phyloP scores from a whole-genome alignment of 1,140 invertebrate genomes.

The Drosophila dunni region DNA sequence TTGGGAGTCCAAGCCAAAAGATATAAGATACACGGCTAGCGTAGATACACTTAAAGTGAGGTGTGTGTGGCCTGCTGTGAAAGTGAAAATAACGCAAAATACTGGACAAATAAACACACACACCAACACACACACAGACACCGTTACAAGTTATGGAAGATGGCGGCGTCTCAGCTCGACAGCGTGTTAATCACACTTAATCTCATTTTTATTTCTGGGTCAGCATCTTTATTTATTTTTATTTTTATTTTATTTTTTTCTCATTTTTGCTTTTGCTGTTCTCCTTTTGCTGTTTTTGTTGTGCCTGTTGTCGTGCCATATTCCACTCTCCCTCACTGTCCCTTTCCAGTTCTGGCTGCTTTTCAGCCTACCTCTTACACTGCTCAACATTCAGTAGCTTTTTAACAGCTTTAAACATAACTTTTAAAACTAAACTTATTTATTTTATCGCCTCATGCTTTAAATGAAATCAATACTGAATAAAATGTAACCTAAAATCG shows the following conservation, averaged over 20 bases:
- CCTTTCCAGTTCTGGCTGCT: background rate
- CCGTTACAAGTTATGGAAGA: conserved; percentile 48
- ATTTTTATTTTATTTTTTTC: conserved; percentile 63
- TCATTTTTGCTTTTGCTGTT: background rate
- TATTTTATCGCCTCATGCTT: too few relatives aligned
- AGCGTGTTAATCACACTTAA: conserved; percentile 84
- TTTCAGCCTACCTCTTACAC: conserved; percentile 11
- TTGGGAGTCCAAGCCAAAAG: conserved; percentile 11
- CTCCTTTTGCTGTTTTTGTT: background rate
- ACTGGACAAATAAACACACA: conserved; percentile 22
- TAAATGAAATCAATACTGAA: too few relatives aligned
- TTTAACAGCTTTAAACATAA: too few relatives aligned
- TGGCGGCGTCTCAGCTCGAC: conserved; percentile 65
- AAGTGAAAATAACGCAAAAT: conserved; percentile 62
- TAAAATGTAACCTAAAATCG: too few relatives aligned
- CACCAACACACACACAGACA: conserved; percentile 10
- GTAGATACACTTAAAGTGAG: conserved; percentile 4
- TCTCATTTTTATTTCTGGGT: conserved; percentile 84
- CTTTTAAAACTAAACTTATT: too few relatives aligned
- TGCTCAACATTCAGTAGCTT: too few relatives aligned
- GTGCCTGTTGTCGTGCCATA: background rate
- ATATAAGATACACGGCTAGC: conserved; percentile 8
- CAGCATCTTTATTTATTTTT: conserved; percentile 81
- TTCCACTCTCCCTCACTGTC: background rate
- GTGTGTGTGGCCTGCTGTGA: conserved; percentile 31